Conservation (phyloP, 2,888 invertebrate species). For the Caenorhabditis drosophilae region DNA sequence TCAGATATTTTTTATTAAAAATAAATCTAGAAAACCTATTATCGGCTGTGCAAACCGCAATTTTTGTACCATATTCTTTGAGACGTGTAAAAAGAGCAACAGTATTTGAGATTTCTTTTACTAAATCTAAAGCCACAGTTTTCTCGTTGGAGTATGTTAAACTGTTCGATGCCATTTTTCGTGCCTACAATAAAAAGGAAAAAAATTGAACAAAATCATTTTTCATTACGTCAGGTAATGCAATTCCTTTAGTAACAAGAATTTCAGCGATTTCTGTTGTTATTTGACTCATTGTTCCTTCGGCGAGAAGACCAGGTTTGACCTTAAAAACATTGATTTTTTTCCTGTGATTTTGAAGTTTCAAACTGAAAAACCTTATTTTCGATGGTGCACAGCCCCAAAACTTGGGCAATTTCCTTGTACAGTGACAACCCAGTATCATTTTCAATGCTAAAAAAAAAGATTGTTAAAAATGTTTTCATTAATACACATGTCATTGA, state of each 20-base stretch:
- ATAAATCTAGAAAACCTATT: constrained; percentile 51
- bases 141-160: constrained; percentile 18
- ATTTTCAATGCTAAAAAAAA: constrained; percentile 27
- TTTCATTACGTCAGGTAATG: constrained; percentile 12
- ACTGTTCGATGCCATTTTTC: constrained; percentile 11
- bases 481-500: too few species aligned
- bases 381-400: constrained; percentile 44
- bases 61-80: constrained; percentile 69
- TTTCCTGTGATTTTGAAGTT: too few species aligned
- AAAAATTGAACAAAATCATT: background rate
- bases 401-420: constrained; percentile 29
- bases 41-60: constrained; percentile 72
- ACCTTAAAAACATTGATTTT: too few species aligned
- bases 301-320: constrained; percentile 70
- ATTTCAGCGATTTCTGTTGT: constrained; percentile 68
- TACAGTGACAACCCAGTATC: constrained; percentile 25
- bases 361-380: too few species aligned
- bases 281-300: constrained; percentile 69
- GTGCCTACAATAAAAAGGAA: constrained; percentile 6
- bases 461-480: constrained; percentile 1
- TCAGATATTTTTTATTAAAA: background rate
- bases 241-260: constrained; percentile 63
- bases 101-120: constrained; percentile 70
- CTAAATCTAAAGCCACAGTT: constrained; percentile 45
- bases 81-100: constrained; percentile 70